These are phyloP conservation scores for Lycophotia porphyrea DNA, from an alignment of 2,888 invertebrate species.

Conservation along the genomic window DNA sequence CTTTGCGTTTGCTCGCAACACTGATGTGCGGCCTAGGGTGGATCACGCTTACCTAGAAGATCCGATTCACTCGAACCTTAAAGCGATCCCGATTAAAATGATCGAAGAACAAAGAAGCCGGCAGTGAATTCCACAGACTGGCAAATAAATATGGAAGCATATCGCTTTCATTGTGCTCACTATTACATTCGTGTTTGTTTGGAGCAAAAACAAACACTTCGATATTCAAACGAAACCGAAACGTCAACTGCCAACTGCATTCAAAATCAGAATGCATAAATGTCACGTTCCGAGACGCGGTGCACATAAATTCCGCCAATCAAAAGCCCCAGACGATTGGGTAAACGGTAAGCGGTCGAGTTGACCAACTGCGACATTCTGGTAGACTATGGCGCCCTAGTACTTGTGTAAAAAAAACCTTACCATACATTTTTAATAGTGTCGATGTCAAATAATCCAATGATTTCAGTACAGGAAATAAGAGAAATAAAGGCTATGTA, in stretches of 20 bases:
- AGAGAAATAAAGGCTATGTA: background rate
- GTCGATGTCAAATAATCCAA: constrained; percentile 19
- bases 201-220: background rate
- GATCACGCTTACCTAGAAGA: background rate
- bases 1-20: background rate
- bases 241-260: constrained; percentile 16
- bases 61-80: background rate
- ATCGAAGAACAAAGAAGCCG: background rate
- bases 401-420: background rate
- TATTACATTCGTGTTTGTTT: background rate
- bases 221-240: constrained; percentile 10
- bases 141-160: background rate
- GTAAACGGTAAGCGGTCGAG: background rate
- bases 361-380: constrained; percentile 11
- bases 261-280: constrained; percentile 25
- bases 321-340: background rate
- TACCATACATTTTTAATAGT: constrained; percentile 11
- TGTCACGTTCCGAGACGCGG: constrained; percentile 15
- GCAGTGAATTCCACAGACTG: background rate
- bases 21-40: background rate
- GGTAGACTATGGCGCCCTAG: constrained; percentile 7
- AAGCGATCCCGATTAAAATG: background rate
- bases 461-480: background rate
- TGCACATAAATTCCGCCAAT: constrained; percentile 5
- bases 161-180: background rate